Evolutionary conservation across 2,797 vertebrate genomes (phyloP), one percentile per base, ranked within the genome.

Genomic region (Yasuhikotakia modesta): DNA sequence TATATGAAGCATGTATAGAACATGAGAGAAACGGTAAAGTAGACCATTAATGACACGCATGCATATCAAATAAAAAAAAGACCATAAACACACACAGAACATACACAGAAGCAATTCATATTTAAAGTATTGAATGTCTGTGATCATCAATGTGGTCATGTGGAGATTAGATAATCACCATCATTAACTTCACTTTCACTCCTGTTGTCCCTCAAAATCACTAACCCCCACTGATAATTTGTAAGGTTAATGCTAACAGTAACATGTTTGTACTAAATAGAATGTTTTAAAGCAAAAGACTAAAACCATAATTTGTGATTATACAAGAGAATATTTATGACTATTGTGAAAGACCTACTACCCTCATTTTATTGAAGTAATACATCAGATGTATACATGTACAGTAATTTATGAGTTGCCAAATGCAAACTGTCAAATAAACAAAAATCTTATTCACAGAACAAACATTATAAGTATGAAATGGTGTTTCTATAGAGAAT

Each of bases 221-320:
- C 53, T 46, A 60, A 68, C 27, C 21, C 10, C n/a, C 74, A 68
- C 22, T 27, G 73, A 58, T 52, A 57, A 45, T 58, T 27, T 67
- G 52, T 12, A 58, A 48, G 73, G 22, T 57, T 48, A 68, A 57
- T 7, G 21, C 12, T 67, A 67, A 76, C 46, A 46, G 67, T 46
- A 66, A 19, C 45, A 68, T 43, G 46, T 16, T 24, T 65, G 64
- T 19, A 19, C 48, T 24, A 14, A n/a, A 17, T 35, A 35, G 32
- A 3, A 35, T 35, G 32, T 7, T 5, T 35, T 5, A 35, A 35
- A 35, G 32, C 32, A 22, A 19, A 11, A 21, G 52, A 22, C 7
- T 21, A 12, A 10, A 11, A 57, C 19, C 4, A 57, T 11, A 16
- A 5, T 30, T 13, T 60, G 17, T n/a, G 58, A 6, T 4, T 61